Base-by-base conservation (phyloP, 2,113 vertebrate species). In the Accipiter cooperii region DNA sequence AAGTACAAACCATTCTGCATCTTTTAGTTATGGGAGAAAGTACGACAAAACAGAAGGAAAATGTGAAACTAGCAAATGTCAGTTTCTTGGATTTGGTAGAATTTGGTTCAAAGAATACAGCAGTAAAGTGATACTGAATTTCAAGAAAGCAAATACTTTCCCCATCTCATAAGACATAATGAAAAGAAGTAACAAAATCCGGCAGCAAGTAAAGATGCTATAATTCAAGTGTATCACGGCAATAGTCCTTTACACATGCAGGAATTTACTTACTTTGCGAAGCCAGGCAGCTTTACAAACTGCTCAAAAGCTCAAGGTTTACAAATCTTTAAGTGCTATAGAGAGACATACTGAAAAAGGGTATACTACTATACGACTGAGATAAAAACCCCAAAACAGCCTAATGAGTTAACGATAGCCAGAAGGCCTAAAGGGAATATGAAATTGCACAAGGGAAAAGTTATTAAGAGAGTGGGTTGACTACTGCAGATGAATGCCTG, bases 141-240 rank as follows among this genome's bases (percentile, higher is more conserved):
- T 96, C 82, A 90, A 92, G 87, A 97, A 96, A 89, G 84, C 76
- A 94, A 92, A 82, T 84, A 92, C 69, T 85, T 96, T 87, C 93
- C 84, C 20, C 85, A 87, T 93, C 71, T 93, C 80, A 5, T 88
- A 93, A 96, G 33, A 84, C 49, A 79, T n/a, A 91, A 89, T 33
- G 47, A 91, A 87, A 96, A 92, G 69, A 54, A 92, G 49, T 66
- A 74, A 90, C 20, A 84, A 61, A 94, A 84, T 76, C 80, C 87
- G 54, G 65, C 49, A 75, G n/a, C 38, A 73, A 86, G 51, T 75
- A 44, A 92, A 70, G 71, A 91, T 26, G 82, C 19, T 66, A 8
- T 15, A 89, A 94, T 66, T 92, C 58, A 94, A 94, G 79, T 52
- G 29, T 44, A 90, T 64, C 57, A 86, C 0, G 0, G 36, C 74